Percentiles rank a stretch among this genome's conserved stretches.
Evolutionary conservation across 2,113 vertebrate species (phyloP).

Genomic region (Microtus montanus): DNA sequence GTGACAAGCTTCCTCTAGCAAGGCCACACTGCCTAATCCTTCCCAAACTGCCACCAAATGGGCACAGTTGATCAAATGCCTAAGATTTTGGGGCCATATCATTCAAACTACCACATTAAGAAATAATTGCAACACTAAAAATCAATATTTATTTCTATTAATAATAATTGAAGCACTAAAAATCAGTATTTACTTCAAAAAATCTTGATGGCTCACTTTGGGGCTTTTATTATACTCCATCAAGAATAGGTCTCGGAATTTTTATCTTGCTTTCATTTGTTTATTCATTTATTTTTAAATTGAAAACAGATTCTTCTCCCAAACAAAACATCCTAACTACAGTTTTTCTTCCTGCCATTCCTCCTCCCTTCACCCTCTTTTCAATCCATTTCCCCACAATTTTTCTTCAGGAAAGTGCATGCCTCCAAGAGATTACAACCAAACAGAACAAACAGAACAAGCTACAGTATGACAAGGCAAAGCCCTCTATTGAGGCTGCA

Average conservation of each 20-base stretch:
- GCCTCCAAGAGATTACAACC: not conserved
- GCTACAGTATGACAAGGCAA: not conserved
- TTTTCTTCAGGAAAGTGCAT: not conserved
- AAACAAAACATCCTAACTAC: not conserved
- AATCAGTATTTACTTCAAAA: not conserved
- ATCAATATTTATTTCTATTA: no score
- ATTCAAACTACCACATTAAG: not conserved
- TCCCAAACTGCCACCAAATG: not conserved
- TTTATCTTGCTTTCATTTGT: not conserved
- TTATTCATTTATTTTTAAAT: not conserved
- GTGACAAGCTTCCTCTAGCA: not conserved
- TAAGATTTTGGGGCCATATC: not conserved
- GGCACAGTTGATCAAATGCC: not conserved
- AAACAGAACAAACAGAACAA: not conserved
- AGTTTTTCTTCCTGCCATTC: not conserved
- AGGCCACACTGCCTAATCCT: not conserved
- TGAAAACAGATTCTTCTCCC: not conserved
- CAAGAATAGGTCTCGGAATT: not conserved
- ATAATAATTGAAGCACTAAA: not conserved
- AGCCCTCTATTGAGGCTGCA: not conserved
- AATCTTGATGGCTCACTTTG: not conserved
- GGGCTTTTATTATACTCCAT: not conserved
- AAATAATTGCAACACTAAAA: not conserved
- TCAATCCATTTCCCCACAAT: rapidly evolving
- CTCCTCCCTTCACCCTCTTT: not conserved